Evolutionary conservation across 1,140 invertebrate genomes (phyloP), one percentile per base, ranked within the genome.

Genomic region (Cyrtorhinus lividipennis): DNA sequence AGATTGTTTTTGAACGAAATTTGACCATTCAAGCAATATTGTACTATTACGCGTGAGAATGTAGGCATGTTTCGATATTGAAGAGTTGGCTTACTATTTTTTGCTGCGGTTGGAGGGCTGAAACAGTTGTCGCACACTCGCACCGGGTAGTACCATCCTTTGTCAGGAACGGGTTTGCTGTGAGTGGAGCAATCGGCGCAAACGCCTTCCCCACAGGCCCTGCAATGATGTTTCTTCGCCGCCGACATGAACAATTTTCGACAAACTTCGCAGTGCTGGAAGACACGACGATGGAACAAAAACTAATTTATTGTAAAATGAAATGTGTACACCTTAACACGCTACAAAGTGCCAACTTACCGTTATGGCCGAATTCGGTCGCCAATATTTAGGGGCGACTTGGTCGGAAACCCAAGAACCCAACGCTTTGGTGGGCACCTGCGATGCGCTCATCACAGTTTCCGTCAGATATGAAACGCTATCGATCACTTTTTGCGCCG

Each of bases 381-480:
- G 78, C 89, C 88, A 91, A 73, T 91, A 91, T 22, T 79, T 79
- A 1, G 89, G 89, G 15, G 85, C 86, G 62, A 86, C 81, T 69
- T 86, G 80, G 74, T 90, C 87, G 1, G 87, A 82, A 1, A 88
- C 78, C 85, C 85, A 89, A 63, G 84, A 80, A 3, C 79, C 79
- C 0, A 90, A 22, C 0, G 77, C 76, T 70, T 81, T 85, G 1
- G 86, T 82, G 13, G 87, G 87, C 63, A 83, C 83, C 1, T 85
- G 76, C 10, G 84, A 80, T 8, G 86, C 80, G 69, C 74, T 85
- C 1, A 78, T 74, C 8, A 90, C 80, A 22, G 82, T 83, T 68
- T 86, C 85, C 0, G 83, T 81, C 23, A 92, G 70, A 66, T 83
- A 84, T 1, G 80, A 79, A 0, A 91, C 81, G 44, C 85, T 78